These are phyloP conservation scores for Eunapius fragilis DNA, from an alignment of 37 sponge, comb jelly and placozoan species.

Conservation along the genomic window DNA sequence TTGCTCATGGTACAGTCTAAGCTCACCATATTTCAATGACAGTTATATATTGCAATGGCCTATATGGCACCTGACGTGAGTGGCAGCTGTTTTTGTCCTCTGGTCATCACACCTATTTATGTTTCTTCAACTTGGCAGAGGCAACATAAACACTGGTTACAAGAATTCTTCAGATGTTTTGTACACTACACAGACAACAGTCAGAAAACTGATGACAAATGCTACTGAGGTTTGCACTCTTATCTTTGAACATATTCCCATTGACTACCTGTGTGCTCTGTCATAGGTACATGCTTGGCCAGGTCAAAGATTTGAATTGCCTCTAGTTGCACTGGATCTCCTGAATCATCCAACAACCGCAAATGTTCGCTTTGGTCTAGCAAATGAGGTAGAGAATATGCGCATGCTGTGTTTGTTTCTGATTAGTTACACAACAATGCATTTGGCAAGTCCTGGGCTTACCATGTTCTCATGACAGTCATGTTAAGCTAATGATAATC, in stretches of 20 bases:
- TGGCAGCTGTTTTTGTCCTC: neutral
- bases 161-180: neutral
- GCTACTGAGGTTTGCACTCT: slow-evolving; percentile 6
- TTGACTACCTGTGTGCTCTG: neutral
- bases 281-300: slow-evolving; percentile 50
- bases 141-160: slow-evolving; percentile 47
- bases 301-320: slow-evolving; percentile 22
- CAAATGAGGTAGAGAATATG: too few relatives aligned
- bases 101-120: neutral
- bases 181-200: slow-evolving; percentile 9
- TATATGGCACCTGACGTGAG: slow-evolving; percentile 34
- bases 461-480: too few relatives aligned
- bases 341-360: slow-evolving; percentile 33
- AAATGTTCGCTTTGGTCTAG: slow-evolving; percentile 18
- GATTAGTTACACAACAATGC: neutral
- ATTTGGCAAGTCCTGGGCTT: too few relatives aligned
- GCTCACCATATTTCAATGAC: slow-evolving; percentile 23
- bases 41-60: slow-evolving; percentile 42
- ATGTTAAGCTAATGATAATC: too few relatives aligned
- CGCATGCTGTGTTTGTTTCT: neutral
- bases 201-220: neutral
- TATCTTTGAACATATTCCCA: neutral
- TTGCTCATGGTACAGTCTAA: slow-evolving; percentile 43
- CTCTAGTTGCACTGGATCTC: slow-evolving; percentile 42
- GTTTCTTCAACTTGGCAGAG: neutral